phyloP scores from a whole-genome alignment of 2,113 vertebrate species.

The Laticauda colubrina region DNA sequence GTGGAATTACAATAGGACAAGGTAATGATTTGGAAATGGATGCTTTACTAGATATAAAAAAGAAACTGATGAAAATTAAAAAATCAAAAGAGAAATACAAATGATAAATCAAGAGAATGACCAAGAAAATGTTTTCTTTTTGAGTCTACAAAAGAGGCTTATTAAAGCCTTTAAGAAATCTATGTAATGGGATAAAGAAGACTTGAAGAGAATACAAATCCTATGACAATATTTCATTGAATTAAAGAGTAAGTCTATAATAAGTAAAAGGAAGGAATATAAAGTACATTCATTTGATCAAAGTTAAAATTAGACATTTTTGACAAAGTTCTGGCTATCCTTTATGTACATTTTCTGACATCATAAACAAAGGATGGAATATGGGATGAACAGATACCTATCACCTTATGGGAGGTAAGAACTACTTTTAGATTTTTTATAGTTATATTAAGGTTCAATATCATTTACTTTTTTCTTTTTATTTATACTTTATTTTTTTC shows the following conservation, averaged over 20 bases:
- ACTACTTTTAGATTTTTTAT: background rate
- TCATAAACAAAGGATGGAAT: background rate
- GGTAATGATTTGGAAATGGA: too few species aligned
- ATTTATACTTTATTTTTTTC: background rate
- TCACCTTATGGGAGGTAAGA: background rate
- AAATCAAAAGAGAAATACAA: background rate
- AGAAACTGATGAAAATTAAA: background rate
- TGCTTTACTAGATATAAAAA: background rate
- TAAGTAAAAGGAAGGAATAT: background rate
- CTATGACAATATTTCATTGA: background rate
- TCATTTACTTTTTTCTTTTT: background rate
- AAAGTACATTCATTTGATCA: background rate
- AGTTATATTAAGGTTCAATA: background rate
- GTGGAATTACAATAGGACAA: background rate
- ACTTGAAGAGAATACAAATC: background rate
- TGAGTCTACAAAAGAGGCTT: too few species aligned
- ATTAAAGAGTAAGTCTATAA: background rate
- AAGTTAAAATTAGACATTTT: background rate
- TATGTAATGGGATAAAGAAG: background rate
- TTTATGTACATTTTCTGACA: background rate
- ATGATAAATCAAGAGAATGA: background rate
- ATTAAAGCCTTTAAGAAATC: too few species aligned
- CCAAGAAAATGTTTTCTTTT: background rate
- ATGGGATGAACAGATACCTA: background rate
- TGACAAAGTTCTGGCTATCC: background rate